Evolutionary conservation across 2,797 vertebrate genomes (phyloP), one percentile per base, ranked within the genome.

Genomic region (Xenopus petersii): DNA sequence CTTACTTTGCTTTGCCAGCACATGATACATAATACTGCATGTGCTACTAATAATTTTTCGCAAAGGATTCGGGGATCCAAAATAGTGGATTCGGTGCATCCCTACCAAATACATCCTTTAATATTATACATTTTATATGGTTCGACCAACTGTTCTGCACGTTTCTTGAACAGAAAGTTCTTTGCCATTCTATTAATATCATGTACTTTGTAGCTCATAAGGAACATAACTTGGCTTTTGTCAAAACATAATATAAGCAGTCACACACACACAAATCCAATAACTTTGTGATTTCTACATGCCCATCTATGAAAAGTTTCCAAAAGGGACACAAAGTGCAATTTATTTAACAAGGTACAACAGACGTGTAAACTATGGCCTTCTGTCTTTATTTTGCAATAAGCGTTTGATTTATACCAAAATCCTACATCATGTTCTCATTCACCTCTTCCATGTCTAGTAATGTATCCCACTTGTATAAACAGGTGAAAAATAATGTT

Each of bases 401-500:
- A 46, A 65, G 30, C 76, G 59, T 66, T 60, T 51, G 21, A 67
- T 59, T 61, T 54, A 49, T 64, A 77, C 64, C 75, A 55, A 54
- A 70, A 67, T 67, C 69, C 75, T 60, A 65, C 71, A 70, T 74
- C 70, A 74, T 79, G 77, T 74, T 70, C 71, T 79, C 67, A 67
- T 79, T 70, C 73, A 79, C 71, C 72, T 79, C 71, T 71, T 69
- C 67, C 48, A 24, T 60, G 77, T 60, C 71, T 51, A 12, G 51
- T 79, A 79, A 79, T 79, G 71, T 26, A 60, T 79, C 62, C 77
- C 77, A 79, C 71, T 74, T 79, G 71, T 79, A 61, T 79, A 79
- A 79, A 79, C 55, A 74, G 77, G 77, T 79, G 77, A 79, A 79
- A 79, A 79, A 74, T 74, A 79, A 79, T 79, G 77, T 79, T 79